Evolutionary conservation across 1,140 invertebrate genomes (phyloP).

Genomic region (Probaryconus sp.): DNA sequence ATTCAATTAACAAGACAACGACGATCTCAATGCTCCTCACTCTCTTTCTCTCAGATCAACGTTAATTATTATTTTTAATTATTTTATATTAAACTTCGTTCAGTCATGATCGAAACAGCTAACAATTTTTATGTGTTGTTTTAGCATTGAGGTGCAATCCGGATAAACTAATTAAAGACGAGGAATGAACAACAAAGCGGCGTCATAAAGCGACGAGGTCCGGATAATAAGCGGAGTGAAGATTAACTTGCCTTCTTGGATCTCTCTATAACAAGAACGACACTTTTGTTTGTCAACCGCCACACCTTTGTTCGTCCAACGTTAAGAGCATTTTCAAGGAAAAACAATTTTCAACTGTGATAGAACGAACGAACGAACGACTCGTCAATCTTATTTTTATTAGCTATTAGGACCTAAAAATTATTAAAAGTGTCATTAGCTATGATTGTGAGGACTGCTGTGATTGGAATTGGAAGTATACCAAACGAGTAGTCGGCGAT

Average conservation of each 20-base stretch:
- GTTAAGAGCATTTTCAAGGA: slow-evolving; percentile 39
- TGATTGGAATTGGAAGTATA: slow-evolving; percentile 16
- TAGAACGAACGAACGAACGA: slow-evolving; percentile 27
- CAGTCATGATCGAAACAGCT: not conserved
- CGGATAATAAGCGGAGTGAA: slow-evolving; percentile 27
- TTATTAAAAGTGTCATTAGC: slow-evolving; percentile 26
- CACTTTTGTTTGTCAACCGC: slow-evolving; percentile 33
- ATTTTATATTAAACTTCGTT: too few species aligned
- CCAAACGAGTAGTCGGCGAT: slow-evolving; percentile 5
- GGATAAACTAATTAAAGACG: slow-evolving; percentile 32
- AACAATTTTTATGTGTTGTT: slow-evolving; percentile 33
- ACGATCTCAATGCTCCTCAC: too few species aligned
- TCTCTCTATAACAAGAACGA: slow-evolving; percentile 25
- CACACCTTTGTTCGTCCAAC: slow-evolving; percentile 48
- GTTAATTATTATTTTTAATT: slow-evolving; percentile 25
- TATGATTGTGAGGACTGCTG: slow-evolving; percentile 28
- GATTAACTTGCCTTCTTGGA: slow-evolving; percentile 32
- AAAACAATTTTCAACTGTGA: slow-evolving; percentile 44
- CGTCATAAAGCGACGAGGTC: slow-evolving; percentile 31
- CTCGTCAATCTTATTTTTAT: slow-evolving; percentile 23
- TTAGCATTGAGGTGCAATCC: slow-evolving; percentile 35
- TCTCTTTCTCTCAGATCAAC: too few species aligned
- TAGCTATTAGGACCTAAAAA: not conserved
- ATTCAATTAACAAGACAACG: slow-evolving; percentile 29
- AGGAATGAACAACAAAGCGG: slow-evolving; percentile 37